Base-by-base conservation (phyloP, 1,140 invertebrate genomes). In the Orussus abietinus region DNA sequence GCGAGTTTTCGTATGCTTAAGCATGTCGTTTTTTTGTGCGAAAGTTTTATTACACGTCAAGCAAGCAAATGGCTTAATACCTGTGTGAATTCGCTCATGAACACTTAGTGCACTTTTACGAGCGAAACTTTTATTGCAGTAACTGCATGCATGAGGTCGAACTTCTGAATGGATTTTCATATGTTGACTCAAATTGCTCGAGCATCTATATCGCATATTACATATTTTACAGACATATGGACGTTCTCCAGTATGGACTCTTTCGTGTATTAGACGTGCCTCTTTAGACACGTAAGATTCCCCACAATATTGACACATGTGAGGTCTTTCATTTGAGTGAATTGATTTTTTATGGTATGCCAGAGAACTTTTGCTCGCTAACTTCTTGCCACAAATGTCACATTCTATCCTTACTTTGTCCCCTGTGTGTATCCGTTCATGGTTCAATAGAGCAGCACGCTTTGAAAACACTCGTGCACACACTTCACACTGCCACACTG, bases 71-170 rank as follows among this genome's bases (percentile, higher is more conserved):
- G 82, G 82, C 44, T 83, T 80, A 38, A 79, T 70, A 0, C 82
- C 82, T 0, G 81, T 84, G 53, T 86, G 84, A n/a, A 79, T 84
- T 42, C 81, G 75, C 42, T 81, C 76, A 54, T 85, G 83, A 42
- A 83, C 80, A 31, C 71, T 75, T 5, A 81, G 55, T 11, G 57
- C 47, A 4, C 51, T 45, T 46, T 57, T 71, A 0, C 60, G 49
- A 11, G 47, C 72, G 55, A 69, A 79, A 67, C 30, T 49, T 17
- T 77, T 77, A 5, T 56, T 49, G 45, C 80, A 82, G 33, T 66
- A 59, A 3, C 53, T 47, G 53, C 78, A 80, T 36, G 54, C 51
- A 39, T 75, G 72, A 3, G 75, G 75, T 40, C 77, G 76, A 35
- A 60, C 39, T 12, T 70, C 68, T 13, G 61, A 74, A 64, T 81